Conservation (phyloP, 1,140 invertebrate genomes). For the Caligus rogercresseyi region DNA sequence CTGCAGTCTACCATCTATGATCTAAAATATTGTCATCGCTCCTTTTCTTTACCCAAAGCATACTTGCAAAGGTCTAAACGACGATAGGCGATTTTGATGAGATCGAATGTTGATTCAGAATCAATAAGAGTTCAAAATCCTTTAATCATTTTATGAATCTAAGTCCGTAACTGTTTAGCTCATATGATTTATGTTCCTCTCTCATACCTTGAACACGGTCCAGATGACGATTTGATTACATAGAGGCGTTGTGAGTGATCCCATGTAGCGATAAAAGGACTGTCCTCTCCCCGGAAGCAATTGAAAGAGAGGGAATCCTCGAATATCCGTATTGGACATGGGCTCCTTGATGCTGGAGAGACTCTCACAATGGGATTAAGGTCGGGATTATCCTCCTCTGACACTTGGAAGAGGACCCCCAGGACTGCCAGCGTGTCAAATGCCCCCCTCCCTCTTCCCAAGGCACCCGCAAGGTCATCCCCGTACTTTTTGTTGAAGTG, state of each 20-base stretch:
- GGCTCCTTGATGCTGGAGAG: conserved; percentile 21
- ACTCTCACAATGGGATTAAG: conserved; percentile 32
- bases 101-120: no score
- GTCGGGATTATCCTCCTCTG: conserved; percentile 32
- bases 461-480: conserved; percentile 26
- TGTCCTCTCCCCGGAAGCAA: conserved; percentile 36
- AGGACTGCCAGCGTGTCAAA: conserved; percentile 47
- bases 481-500: conserved; percentile 41
- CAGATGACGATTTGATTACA: conserved; percentile 53
- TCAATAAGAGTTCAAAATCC: no score
- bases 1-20: no score
- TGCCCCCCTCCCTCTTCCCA: conserved; percentile 36
- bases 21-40: no score
- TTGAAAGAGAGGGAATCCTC: conserved; percentile 29
- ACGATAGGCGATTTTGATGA: no score
- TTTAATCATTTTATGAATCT: no score
- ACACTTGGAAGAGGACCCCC: conserved; percentile 46
- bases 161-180: no score
- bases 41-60: no score
- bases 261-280: conserved; percentile 45
- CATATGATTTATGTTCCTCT: no score
- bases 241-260: conserved; percentile 52
- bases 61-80: no score
- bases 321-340: conserved; percentile 20
- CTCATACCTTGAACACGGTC: conserved; percentile 41